Evolutionary conservation across 2,797 vertebrate species (phyloP).

Genomic region (Margarornis squamiger): DNA sequence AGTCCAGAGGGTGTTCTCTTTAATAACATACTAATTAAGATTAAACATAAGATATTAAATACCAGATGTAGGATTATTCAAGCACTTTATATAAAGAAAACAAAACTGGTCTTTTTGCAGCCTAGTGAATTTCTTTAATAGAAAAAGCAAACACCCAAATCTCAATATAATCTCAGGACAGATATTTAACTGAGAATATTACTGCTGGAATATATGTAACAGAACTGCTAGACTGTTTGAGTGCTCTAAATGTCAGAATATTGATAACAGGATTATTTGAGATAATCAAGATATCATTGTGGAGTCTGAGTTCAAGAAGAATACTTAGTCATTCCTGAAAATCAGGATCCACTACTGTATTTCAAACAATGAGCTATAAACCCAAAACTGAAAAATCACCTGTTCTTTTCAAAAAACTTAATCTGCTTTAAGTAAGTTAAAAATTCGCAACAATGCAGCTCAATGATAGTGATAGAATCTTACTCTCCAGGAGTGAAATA

Average conservation of each 20-base stretch:
- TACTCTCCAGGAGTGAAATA: neutral
- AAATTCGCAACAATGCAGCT: neutral
- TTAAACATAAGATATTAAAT: slow-evolving; percentile 17
- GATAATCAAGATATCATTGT: neutral
- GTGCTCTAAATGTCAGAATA: neutral
- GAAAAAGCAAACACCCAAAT: neutral
- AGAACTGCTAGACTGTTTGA: neutral
- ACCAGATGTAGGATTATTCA: neutral
- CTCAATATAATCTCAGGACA: neutral
- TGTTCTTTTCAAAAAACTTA: neutral
- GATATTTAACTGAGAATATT: neutral
- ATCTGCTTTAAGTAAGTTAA: neutral
- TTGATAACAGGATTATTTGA: neutral
- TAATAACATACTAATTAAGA: slow-evolving; percentile 21
- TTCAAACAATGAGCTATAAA: neutral
- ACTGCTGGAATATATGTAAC: neutral
- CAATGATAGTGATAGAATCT: neutral
- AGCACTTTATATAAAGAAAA: neutral
- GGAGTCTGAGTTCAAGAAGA: neutral
- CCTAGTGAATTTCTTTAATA: neutral
- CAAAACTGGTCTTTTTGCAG: neutral
- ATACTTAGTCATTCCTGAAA: neutral
- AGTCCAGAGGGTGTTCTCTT: neutral
- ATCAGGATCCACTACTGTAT: neutral
- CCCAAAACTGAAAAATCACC: neutral